Conservation (phyloP, 2,888 invertebrate genomes). For the Apantesis nais region DNA sequence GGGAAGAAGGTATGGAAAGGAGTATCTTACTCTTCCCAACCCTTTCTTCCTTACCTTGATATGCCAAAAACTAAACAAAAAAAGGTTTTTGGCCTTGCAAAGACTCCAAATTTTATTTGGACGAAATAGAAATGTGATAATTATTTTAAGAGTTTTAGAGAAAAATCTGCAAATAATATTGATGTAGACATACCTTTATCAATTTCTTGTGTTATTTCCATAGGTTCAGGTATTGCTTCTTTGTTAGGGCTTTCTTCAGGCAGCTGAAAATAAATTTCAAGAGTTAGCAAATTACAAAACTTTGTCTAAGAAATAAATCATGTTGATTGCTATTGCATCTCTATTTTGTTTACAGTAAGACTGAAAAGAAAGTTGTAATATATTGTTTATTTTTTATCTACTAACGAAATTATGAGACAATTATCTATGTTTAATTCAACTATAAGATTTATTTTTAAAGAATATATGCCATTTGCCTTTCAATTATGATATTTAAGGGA, state of each 20-base stretch:
- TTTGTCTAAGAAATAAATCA: too few relatives aligned
- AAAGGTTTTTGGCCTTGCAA: too few relatives aligned
- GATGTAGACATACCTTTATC: constrained; percentile 9
- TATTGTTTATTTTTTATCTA: too few relatives aligned
- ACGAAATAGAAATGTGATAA: background rate
- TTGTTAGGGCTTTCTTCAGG: constrained; percentile 16
- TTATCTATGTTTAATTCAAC: background rate
- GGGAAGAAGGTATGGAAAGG: too few relatives aligned
- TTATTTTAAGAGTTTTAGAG: background rate
- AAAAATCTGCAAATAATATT: background rate
- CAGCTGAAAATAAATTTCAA: constrained; percentile 22
- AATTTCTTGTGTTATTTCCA: constrained; percentile 39
- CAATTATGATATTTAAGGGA: too few relatives aligned
- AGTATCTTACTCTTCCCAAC: too few relatives aligned
- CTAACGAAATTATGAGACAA: background rate
- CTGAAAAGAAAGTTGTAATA: background rate
- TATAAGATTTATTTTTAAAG: background rate
- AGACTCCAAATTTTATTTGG: too few relatives aligned
- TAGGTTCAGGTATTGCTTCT: constrained; percentile 25
- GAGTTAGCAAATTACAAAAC: background rate
- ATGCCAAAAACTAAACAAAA: too few relatives aligned
- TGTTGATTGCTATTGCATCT: background rate
- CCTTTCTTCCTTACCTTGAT: too few relatives aligned
- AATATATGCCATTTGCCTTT: background rate
- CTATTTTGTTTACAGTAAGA: background rate